Base-by-base conservation (phyloP, 2,797 vertebrate genomes). In the Tiaroga cobitis region DNA sequence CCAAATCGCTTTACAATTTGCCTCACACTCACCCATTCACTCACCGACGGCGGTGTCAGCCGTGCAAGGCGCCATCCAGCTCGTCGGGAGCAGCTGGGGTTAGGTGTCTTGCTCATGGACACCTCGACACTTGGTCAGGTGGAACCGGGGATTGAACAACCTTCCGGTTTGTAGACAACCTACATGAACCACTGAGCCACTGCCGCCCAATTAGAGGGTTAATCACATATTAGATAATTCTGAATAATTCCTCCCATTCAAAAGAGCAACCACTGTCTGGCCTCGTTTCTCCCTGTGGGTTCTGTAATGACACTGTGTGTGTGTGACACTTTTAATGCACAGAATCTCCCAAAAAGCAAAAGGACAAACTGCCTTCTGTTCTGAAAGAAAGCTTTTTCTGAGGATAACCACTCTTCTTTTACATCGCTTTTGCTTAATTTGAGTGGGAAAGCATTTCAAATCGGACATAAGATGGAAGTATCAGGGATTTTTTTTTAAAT, bases 241-340 rank as follows among this genome's bases (percentile, higher is more conserved):
- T 59, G 74, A 84, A 78, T 78, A 56, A 84, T 77, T 54, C 41
- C 73, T 68, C 29, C 75, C 29, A 83, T 83, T 83, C 41, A 65
- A 16, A 51, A 75, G 81, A 29, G 70, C 59, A n/a, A n/a, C 46
- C 24, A 19, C 61, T 39, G 29, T 76, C 32, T 76, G 82, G 21
- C 32, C n/a, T 75, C 26, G 24, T 29, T 29, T 84, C 32, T 83
- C 46, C 9, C 73, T 34, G 49, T n/a, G 32, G 16, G 56, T 59
- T 43, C 56, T 69, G n/a, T 56, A 43, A 78, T 69, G 63, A 32
- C 61, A 63, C 61, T 65, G 29, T 65, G 61, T 65, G 34, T 4
- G 32, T 29, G 61, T 65, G 63, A 81, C 32, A 56, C 63, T 16
- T 79, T 61, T 67, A n/a, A 74, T 49, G 54, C 81, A 37, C 70